A percentile compares a stretch with the other conserved stretches of the same genome.
Evolutionary conservation across 2,797 vertebrate species (phyloP).

Genomic region (Syndactyla subalaris): DNA sequence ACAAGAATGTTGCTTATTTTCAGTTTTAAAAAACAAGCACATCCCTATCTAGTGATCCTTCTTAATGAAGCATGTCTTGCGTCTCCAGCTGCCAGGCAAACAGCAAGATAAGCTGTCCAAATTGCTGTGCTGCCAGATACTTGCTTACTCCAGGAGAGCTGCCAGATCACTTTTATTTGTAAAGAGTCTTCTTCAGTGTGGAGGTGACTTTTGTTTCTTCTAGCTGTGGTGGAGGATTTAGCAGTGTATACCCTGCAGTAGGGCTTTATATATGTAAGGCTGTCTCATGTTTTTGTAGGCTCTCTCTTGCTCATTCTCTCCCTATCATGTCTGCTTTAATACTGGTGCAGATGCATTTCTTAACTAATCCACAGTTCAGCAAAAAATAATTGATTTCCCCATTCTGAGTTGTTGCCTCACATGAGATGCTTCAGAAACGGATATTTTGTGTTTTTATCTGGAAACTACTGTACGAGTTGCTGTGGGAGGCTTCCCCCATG

Average conservation of each 20-base stretch:
- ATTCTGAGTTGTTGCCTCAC: not conserved
- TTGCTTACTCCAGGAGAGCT: slow-evolving; percentile 17
- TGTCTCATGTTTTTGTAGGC: not conserved
- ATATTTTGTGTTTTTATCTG: not conserved
- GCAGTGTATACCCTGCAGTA: not conserved
- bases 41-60: slow-evolving; percentile 37
- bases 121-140: not conserved
- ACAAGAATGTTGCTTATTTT: not conserved
- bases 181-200: not conserved
- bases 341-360: not conserved
- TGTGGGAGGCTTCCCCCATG: not conserved
- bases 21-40: not conserved
- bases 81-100: slow-evolving; percentile 22
- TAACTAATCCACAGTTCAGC: not conserved
- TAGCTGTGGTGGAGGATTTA: not conserved
- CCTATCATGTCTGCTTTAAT: not conserved
- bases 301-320: not conserved
- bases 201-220: slow-evolving; percentile 8
- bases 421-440: not conserved
- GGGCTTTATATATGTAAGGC: not conserved
- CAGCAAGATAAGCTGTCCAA: slow-evolving; percentile 1
- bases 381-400: not conserved
- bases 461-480: not conserved
- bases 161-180: not conserved
- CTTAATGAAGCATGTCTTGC: slow-evolving; percentile 16